Percentiles rank a stretch among this genome's conserved stretches.
phyloP scores from a whole-genome alignment of 2,797 vertebrate species.

The Salmo trutta region DNA sequence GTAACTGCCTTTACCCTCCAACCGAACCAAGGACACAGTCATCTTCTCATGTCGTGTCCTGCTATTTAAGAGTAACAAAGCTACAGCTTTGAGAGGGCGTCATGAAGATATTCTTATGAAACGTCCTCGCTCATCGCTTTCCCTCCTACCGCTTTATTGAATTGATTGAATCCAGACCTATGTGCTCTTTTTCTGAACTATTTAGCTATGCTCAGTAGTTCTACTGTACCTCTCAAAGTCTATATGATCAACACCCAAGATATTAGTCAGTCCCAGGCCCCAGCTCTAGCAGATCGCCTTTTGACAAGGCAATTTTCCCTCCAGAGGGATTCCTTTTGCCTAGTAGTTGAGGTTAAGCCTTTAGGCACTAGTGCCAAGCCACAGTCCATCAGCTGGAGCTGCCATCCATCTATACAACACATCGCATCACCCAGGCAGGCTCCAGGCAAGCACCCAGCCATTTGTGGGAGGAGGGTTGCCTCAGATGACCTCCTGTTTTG shows the following conservation, averaged over 20 bases:
- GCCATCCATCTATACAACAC: neutral
- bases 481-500: neutral
- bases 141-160: neutral
- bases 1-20: neutral
- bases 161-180: neutral
- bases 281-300: neutral
- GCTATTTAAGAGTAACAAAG: neutral
- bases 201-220: neutral
- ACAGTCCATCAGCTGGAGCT: neutral
- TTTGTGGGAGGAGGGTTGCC: neutral
- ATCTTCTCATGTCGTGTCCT: neutral
- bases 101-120: neutral
- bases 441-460: neutral
- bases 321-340: neutral
- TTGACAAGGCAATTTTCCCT: constrained; percentile 1
- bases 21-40: neutral
- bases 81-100: too few relatives aligned
- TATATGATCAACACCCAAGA: neutral
- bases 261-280: neutral
- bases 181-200: too few relatives aligned
- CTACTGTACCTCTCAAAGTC: neutral
- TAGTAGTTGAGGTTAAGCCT: neutral
- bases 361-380: neutral
- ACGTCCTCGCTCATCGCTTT: neutral
- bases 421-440: neutral